Base-by-base conservation (phyloP, 2,797 vertebrate genomes). In the Periparus ater region DNA sequence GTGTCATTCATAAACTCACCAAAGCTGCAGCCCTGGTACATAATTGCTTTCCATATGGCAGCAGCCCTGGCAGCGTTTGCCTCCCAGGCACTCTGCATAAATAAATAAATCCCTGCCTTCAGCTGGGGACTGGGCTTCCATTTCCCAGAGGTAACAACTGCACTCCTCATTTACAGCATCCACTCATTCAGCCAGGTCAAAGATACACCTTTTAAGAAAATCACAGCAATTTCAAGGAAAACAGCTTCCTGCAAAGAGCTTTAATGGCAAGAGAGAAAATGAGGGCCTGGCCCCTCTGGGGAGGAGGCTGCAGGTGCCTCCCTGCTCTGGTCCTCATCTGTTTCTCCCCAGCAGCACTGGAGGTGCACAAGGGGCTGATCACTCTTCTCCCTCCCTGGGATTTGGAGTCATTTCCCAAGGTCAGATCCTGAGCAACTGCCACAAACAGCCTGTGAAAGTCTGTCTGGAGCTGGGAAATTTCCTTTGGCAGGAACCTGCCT, bases 51-150 rank as follows among this genome's bases (percentile, higher is more conserved):
- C 92, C 95, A 84, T 68, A 48, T 66, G 95, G 91, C 95, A 96
- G 81, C 90, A 91, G 89, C 74, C 83, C 89, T 91, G 94, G 80
- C 95, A 95, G 83, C 23, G 10, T 83, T 80, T 91, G 75, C 93
- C 89, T 96, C 86, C 27, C 22, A 48, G 89, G 92, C 70, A 61
- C 87, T 62, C 9, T 51, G 73, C 85, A 91, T 17, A 78, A 92
- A 96, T 84, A 84, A 95, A 96, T 84, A 84, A 95, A 61, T 51
- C 63, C 78, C 79, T 76, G 53, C 61, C 62, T 83, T 6, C 91
- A 93, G 84, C 91, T 72, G 83, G 93, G 90, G 20, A 55, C 40
- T 6, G 5, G 11, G 36, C 86, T 82, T 34, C 54, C 66, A 78
- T 40, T 76, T 54, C 55, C 92, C 57, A 7, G 30, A 91, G 91